Evolutionary conservation across 2,113 vertebrate genomes (phyloP), one percentile per base, ranked within the genome.

Genomic region (Dascyllus trimaculatus): DNA sequence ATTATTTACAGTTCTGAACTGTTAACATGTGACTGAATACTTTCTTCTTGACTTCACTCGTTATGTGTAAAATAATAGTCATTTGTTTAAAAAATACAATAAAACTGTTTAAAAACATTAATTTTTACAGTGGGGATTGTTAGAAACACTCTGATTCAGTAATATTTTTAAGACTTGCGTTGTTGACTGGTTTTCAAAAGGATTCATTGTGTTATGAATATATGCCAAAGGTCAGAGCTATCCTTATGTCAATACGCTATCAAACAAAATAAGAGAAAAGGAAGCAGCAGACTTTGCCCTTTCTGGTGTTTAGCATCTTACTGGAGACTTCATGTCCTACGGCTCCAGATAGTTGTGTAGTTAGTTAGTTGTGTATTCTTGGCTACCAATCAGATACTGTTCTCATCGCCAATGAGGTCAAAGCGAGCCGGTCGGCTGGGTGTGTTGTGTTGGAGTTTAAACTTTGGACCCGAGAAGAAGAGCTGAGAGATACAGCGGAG

Each of bases 401-500:
- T 46, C 24, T 48, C 2, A 2, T 2, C 13, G 73, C 93, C 91
- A 90, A 92, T 93, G 17, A 43, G 75, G n/a, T 51, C 24, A 59
- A 4, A 78, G 71, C 38, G 21, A 26, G 52, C n/a, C 4, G 35
- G 65, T 62, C 52, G 56, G 21, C 82, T 85, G 85, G 86, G 84
- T 88, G 90, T 93, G 92, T 81, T 91, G 85, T 60, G 93, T 93
- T 94, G 93, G 93, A 94, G 88, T 90, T 93, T 92, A 72, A 89
- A 90, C 93, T 94, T 93, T 94, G 91, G 87, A 93, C 91, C 75
- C 1, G 1, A 70, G 80, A 73, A 48, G 61, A 78, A 54, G 73
- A 82, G 74, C 73, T 67, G 71, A 81, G 75, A 82, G 78, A 88
- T 73, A 80, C 65, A 82, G 82, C 4, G 18, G 59, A 79, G 66